These are phyloP conservation scores for Tribolium castaneum DNA, from an alignment of 1,140 invertebrate genomes.

Conservation along the genomic window DNA sequence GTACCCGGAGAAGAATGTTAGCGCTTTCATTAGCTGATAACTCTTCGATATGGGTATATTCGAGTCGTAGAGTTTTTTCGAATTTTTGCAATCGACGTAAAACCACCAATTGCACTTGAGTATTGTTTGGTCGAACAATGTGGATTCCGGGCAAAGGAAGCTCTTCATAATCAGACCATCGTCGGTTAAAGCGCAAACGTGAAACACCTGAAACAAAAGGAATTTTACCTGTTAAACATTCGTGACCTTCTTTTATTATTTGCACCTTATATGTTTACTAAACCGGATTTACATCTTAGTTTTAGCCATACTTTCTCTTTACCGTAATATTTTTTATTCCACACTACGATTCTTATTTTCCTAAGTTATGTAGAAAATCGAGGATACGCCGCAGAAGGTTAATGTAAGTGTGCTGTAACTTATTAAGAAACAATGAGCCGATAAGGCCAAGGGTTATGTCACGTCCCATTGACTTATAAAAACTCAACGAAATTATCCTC, in stretches of 20 bases:
- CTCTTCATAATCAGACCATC: constrained; percentile 90
- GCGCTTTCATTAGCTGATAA: constrained; percentile 89
- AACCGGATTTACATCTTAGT: constrained; percentile 27
- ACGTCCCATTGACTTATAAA: constrained; percentile 13
- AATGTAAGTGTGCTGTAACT: background rate
- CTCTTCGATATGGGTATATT: constrained; percentile 92
- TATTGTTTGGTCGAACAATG: constrained; percentile 88
- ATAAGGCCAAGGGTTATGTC: constrained; percentile 5
- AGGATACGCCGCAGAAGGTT: background rate
- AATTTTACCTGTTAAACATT: constrained; percentile 30
- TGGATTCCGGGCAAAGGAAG: constrained; percentile 89
- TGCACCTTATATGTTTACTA: constrained; percentile 30
- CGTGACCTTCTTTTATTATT: constrained; percentile 38
- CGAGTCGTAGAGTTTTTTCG: constrained; percentile 82
- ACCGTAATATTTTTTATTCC: background rate
- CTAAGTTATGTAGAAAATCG: background rate
- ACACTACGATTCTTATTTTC: too few species aligned
- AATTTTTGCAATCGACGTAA: constrained; percentile 87
- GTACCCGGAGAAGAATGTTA: constrained; percentile 87
- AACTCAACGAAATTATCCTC: background rate
- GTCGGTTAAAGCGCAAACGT: constrained; percentile 89
- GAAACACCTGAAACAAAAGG: constrained; percentile 78
- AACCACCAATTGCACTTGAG: constrained; percentile 94
- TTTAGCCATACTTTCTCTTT: constrained; percentile 34
- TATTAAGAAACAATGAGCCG: background rate